Evolutionary conservation across 2,113 vertebrate genomes (phyloP), one percentile per base, ranked within the genome.

Genomic region (Manacus vitellinus): DNA sequence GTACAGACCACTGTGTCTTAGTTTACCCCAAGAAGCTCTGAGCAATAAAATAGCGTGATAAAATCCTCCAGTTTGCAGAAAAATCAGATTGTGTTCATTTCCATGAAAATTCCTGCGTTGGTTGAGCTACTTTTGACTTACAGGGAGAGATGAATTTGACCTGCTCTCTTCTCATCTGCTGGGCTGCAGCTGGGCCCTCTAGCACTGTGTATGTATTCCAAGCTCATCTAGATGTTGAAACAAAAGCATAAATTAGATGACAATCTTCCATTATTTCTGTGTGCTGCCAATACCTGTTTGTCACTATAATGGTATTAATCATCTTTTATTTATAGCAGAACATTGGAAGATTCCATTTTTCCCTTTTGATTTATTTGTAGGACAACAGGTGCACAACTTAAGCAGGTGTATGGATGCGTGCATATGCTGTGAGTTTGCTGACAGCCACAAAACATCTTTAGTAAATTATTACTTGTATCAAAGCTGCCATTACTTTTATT

Each of bases 191-290:
- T 95, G 92, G 81, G 90, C 75, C 88, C 71, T 92, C 58, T 65
- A 94, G 92, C 81, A 94, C 85, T 84, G 41, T 44, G 22, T 88
- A 68, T 92, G 44, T 77, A 92, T 89, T 89, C 87, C 96, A 95
- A 92, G 75, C 91, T 92, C 95, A 95, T 94, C 88, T 94, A 84
- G 80, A 94, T 72, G 49, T 85, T 1, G 41, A 92, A 95, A 96
- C 84, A 88, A 81, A 95, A 93, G 95, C 80, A 67, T 82, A 96
- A 91, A 92, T 85, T 63, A 84, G 75, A 87, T 67, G 70, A 83
- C 85, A 96, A 49, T 96, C 84, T 96, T 95, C 92, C 89, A 95
- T 96, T 96, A 88, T 96, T 96, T 88, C 68, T 52, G 49, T 92
- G 35, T 52, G 63, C 78, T 86, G 86, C 90, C 92, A 88, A 88